Conservation (phyloP, 2,113 vertebrate genomes). For the Mastomys coucha region DNA sequence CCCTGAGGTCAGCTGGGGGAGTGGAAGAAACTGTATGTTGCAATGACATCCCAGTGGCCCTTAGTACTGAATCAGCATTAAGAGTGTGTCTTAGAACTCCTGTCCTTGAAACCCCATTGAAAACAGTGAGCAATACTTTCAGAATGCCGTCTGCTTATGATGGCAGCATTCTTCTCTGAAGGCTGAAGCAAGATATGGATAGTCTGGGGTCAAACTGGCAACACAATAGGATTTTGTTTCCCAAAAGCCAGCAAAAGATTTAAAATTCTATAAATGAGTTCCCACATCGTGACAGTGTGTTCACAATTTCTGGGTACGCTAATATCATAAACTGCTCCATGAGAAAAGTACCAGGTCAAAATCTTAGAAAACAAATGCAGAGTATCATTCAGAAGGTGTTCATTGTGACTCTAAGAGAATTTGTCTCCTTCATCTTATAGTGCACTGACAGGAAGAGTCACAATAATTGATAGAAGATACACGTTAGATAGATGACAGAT, state of each 20-base stretch:
- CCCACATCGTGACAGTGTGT: neutral
- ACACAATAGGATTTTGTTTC: neutral
- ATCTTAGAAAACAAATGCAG: rapidly evolving
- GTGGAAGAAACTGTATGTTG: neutral
- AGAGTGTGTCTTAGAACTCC: neutral
- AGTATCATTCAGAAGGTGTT: neutral
- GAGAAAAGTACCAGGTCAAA: neutral
- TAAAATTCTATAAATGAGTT: neutral
- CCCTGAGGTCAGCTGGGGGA: rapidly evolving
- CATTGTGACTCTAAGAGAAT: neutral
- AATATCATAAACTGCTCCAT: neutral
- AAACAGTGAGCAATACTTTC: neutral
- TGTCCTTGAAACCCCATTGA: neutral
- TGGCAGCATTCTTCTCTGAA: neutral
- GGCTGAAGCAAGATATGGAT: neutral
- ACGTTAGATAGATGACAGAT: neutral
- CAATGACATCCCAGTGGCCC: neutral
- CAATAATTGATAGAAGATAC: neutral
- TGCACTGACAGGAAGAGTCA: neutral
- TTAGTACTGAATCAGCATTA: neutral
- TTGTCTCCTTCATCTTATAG: neutral
- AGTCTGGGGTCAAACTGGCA: neutral
- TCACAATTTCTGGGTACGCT: neutral
- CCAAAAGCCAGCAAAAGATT: neutral
- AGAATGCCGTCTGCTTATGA: neutral